Conservation (phyloP, 2,113 vertebrate genomes). For the Ceratotherium simum region DNA sequence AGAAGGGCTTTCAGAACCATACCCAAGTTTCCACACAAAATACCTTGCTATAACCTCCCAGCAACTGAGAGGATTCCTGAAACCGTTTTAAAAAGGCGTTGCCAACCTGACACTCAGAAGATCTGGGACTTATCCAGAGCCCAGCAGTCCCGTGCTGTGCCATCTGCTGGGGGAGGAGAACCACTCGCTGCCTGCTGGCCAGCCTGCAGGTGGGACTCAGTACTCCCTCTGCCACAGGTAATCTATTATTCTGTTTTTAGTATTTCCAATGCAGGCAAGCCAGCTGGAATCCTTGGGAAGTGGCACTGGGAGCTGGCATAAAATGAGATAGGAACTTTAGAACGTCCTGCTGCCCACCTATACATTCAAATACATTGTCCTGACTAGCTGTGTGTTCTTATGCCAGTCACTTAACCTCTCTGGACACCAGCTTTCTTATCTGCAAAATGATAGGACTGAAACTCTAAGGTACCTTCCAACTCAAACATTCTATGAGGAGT, state of each 20-base stretch:
- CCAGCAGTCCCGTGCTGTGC: not conserved
- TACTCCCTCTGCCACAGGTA: slow-evolving; percentile 11
- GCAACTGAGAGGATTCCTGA: not conserved
- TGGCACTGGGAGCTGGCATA: not conserved
- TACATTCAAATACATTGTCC: not conserved
- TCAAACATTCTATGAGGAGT: not conserved
- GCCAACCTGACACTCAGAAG: slow-evolving; percentile 24
- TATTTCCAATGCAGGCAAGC: not conserved
- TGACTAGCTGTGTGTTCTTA: not conserved
- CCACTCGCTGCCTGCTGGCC: not conserved
- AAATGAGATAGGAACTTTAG: not conserved
- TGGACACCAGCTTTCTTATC: not conserved
- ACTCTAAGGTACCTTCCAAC: not conserved
- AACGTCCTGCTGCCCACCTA: not conserved
- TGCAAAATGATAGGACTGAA: slow-evolving; percentile 14
- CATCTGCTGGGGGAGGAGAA: not conserved
- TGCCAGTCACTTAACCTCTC: not conserved
- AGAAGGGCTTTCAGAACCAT: not conserved
- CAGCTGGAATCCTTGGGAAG: slow-evolving; percentile 21
- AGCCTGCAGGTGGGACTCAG: not conserved
- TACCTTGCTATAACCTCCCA: not conserved
- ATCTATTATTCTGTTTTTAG: slow-evolving; percentile 51
- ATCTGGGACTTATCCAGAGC: not conserved
- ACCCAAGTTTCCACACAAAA: not conserved
- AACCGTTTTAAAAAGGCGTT: slow-evolving; percentile 17